A percentile compares a stretch with the other conserved stretches of the same genome.
Evolutionary conservation across 2,888 invertebrate species (phyloP).

Genomic region (Drosophila siamana): DNA sequence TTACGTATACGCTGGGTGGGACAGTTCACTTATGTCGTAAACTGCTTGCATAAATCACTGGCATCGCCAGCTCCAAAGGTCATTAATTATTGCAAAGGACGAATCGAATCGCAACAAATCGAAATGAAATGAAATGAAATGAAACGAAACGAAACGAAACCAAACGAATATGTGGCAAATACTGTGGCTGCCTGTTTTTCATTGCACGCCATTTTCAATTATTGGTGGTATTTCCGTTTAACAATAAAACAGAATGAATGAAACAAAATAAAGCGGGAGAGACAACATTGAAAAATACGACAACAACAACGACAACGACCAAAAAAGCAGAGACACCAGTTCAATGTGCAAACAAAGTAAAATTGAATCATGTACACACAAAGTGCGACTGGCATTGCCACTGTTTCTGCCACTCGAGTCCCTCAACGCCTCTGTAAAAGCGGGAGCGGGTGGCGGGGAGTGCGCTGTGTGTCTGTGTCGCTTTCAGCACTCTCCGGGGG

Average conservation of each 20-base stretch:
- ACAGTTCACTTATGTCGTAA: slow-evolving; percentile 63
- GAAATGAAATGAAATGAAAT: not conserved
- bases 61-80: slow-evolving; percentile 51
- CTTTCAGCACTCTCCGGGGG: slow-evolving; percentile 67
- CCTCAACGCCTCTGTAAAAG: slow-evolving; percentile 18
- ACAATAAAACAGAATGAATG: slow-evolving; percentile 27
- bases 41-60: slow-evolving; percentile 74
- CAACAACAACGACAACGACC: too few species aligned
- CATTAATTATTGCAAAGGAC: slow-evolving; percentile 71
- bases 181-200: slow-evolving; percentile 39
- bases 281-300: not conserved
- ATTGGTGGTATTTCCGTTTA: slow-evolving; percentile 60
- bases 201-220: slow-evolving; percentile 66
- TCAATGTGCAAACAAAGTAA: slow-evolving; percentile 49
- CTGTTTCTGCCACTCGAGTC: slow-evolving; percentile 17
- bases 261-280: slow-evolving; percentile 1
- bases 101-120: slow-evolving; percentile 7
- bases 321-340: slow-evolving; percentile 21
- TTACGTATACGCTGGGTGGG: slow-evolving; percentile 61
- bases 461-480: slow-evolving; percentile 45
- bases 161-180: slow-evolving; percentile 50
- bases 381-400: slow-evolving; percentile 27
- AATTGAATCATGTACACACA: slow-evolving; percentile 55
- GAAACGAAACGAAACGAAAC: slow-evolving; percentile 27
- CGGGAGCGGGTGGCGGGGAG: not conserved